phyloP scores from a whole-genome alignment of 2,888 invertebrate species.

The Digitonthophagus gazella region DNA sequence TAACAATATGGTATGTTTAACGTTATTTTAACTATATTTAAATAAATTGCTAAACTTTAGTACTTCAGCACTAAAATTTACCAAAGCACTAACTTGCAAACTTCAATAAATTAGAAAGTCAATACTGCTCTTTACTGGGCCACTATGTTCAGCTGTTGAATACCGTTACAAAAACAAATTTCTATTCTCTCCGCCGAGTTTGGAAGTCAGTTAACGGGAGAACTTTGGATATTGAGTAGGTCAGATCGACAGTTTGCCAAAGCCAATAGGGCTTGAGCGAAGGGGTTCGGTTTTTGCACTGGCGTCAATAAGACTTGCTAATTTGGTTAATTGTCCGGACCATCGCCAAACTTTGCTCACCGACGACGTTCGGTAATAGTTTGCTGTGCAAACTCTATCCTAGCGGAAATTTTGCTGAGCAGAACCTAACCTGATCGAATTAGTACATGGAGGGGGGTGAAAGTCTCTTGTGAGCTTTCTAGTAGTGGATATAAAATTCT shows the following conservation, averaged over 20 bases:
- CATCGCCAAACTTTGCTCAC: constrained; percentile 10
- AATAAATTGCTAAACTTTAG: no score
- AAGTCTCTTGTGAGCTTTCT: no score
- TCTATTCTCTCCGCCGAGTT: neutral
- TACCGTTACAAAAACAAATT: neutral
- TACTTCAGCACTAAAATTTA: no score
- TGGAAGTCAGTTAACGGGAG: neutral
- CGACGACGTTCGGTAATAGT: neutral
- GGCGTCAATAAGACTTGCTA: constrained; percentile 17
- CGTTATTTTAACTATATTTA: no score
- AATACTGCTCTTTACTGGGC: neutral
- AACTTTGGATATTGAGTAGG: constrained; percentile 17
- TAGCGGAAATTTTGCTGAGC: constrained; percentile 16
- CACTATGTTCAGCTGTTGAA: neutral
- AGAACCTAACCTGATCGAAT: constrained; percentile 6
- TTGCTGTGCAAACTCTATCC: constrained; percentile 9
- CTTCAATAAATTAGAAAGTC: neutral
- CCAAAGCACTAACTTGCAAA: no score
- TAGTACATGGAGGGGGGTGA: neutral
- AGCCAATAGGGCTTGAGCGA: neutral
- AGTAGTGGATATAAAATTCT: no score
- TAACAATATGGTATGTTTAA: no score
- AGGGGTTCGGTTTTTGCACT: constrained; percentile 13
- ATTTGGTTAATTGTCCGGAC: constrained; percentile 16
- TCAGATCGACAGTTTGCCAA: constrained; percentile 12